These are phyloP conservation scores for Pharmacophagus antenor DNA, from an alignment of 2,888 invertebrate species.

Conservation along the genomic window DNA sequence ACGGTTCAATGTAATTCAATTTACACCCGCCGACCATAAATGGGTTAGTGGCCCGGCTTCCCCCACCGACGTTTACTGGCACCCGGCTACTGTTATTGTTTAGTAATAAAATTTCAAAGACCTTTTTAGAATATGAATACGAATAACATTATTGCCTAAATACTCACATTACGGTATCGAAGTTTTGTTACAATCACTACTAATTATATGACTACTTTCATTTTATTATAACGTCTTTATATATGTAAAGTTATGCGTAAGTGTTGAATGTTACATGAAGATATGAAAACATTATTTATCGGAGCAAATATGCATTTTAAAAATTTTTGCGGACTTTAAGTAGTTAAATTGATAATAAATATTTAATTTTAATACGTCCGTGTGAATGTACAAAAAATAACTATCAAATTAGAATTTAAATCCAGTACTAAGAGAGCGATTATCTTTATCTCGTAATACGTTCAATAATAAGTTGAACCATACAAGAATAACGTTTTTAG, in stretches of 20 bases:
- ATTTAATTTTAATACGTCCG: too few relatives aligned
- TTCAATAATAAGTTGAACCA: too few relatives aligned
- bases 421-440: too few relatives aligned
- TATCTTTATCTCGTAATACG: too few relatives aligned
- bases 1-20: constrained; percentile 45
- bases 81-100: constrained; percentile 18
- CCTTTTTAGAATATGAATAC: constrained; percentile 9
- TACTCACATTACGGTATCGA: neutral
- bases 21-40: constrained; percentile 46
- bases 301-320: neutral
- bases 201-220: neutral
- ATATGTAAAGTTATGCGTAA: neutral
- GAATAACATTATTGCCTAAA: neutral
- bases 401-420: too few relatives aligned
- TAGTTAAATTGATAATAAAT: too few relatives aligned
- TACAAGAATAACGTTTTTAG: too few relatives aligned
- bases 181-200: neutral
- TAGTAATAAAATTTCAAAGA: constrained; percentile 2
- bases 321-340: too few relatives aligned
- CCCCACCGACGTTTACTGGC: constrained; percentile 21
- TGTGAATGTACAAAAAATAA: too few relatives aligned
- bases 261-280: neutral
- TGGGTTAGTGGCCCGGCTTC: constrained; percentile 50
- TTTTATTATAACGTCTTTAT: neutral
- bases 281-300: neutral